Base-by-base conservation (phyloP, 2,113 vertebrate genomes). In the Ovibos moschatus region DNA sequence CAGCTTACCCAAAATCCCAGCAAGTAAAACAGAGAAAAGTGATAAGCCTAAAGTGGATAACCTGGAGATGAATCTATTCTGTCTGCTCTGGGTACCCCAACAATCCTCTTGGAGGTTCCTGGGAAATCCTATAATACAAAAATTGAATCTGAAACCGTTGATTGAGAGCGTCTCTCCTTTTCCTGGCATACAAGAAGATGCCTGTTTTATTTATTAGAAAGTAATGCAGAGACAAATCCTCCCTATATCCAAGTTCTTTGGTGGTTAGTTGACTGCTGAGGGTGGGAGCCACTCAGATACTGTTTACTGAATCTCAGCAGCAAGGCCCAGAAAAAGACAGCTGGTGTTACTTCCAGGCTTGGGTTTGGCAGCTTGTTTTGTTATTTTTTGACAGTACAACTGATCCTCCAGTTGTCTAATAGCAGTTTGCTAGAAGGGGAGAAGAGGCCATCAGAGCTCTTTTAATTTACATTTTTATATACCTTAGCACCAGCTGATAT, bases 391-490 rank as follows among this genome's bases (percentile, higher is more conserved):
- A 74, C 36, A 87, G 36, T 47, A 83, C 87, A 96, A 96, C 50
- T 74, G 45, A 96, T 60, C 62, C 47, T 94, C 74, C 90, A 87
- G 79, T 89, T 97, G 87, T 81, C 55, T 90, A 76, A 62, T 15
- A 96, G 40, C 8, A 51, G 43, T 94, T 89, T 45, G 53, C 51
- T 64, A 86, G 78, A 93, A 95, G 53, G 27, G 15, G 90, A 84
- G 50, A 91, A 95, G 91, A 95, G 50, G 82, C 50, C 43, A 30
- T 96, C 83, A 30, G n/a, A 94, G n/a, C 50, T 93, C 71, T 85
- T 87, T 97, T 85, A 97, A 76, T 95, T 94, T 90, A 82, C 67
- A 95, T 87, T 82, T 95, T 81, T 94, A 36, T 94, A 64, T 82
- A 74, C 58, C 28, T 95, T 40, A 45, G 91, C 43, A 64, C 94